These are phyloP conservation scores for Acrobasis repandana DNA, from an alignment of 2,888 invertebrate species.

Conservation along the genomic window DNA sequence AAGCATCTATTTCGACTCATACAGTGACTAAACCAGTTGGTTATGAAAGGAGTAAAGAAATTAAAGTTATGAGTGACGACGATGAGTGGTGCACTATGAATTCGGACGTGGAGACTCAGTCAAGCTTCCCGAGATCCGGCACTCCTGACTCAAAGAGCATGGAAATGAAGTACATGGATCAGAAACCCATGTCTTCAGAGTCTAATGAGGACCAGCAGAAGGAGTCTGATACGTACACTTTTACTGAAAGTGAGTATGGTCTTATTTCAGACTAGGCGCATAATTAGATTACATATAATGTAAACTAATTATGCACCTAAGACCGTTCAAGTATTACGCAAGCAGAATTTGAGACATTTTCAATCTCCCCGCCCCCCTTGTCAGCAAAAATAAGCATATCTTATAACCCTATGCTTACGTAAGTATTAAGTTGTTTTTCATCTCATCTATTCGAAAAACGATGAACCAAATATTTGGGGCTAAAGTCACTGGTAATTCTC, in stretches of 20 bases:
- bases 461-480: too few species aligned
- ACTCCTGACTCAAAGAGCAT: constrained; percentile 65
- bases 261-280: too few species aligned
- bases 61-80: constrained; percentile 58
- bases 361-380: too few species aligned
- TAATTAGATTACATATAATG: too few species aligned
- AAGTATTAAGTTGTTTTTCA: too few species aligned
- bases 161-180: constrained; percentile 36
- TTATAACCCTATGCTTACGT: too few species aligned
- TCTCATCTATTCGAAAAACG: too few species aligned
- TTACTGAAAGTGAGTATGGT: constrained; percentile 64
- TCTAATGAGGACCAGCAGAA: constrained; percentile 58
- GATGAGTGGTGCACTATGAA: constrained; percentile 63
- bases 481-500: too few species aligned
- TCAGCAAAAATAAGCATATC: too few species aligned
- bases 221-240: constrained; percentile 56
- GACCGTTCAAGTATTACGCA: too few species aligned
- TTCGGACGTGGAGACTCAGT: constrained; percentile 69
- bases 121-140: constrained; percentile 67
- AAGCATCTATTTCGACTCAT: constrained; percentile 68
- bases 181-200: constrained; percentile 48
- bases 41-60: constrained; percentile 45
- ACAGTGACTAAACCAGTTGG: constrained; percentile 61
- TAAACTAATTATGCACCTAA: too few species aligned
- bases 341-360: too few species aligned